Percentiles rank a stretch among this genome's conserved stretches.
These are phyloP conservation scores for human DNA, from an alignment of 2,113 vertebrate genomes.

Conservation along the genomic window DNA sequence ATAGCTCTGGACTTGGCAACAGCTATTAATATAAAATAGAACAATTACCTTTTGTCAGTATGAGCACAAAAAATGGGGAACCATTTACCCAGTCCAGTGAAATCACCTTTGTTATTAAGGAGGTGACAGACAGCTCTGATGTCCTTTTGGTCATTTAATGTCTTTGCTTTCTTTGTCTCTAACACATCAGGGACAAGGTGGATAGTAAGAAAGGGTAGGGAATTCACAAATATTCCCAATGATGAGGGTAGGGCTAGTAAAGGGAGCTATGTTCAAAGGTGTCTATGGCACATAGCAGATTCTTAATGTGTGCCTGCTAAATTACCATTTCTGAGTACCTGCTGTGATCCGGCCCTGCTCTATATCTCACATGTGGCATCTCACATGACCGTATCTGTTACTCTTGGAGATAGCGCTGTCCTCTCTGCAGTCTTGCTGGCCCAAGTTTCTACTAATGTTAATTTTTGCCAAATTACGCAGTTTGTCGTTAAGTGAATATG, in stretches of 20 bases:
- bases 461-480: not conserved
- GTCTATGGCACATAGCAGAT: not conserved
- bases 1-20: not conserved
- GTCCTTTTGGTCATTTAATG: not conserved
- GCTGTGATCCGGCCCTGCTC: rapidly evolving
- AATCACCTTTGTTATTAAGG: not conserved
- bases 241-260: not conserved
- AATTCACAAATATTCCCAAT: not conserved
- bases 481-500: not conserved
- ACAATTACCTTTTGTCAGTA: not conserved
- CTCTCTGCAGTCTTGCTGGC: not conserved
- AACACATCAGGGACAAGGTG: not conserved
- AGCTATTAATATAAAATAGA: not conserved
- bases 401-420: not conserved
- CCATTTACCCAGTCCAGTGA: no score
- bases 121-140: not conserved
- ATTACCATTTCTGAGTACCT: not conserved
- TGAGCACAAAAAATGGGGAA: not conserved
- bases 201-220: not conserved
- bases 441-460: not conserved
- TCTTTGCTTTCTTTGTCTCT: not conserved
- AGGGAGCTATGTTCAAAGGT: not conserved
- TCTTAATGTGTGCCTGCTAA: no score
- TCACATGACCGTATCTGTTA: not conserved
- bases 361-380: not conserved